Conservation (phyloP, 2,888 invertebrate species). For the Escarpia spicata region DNA sequence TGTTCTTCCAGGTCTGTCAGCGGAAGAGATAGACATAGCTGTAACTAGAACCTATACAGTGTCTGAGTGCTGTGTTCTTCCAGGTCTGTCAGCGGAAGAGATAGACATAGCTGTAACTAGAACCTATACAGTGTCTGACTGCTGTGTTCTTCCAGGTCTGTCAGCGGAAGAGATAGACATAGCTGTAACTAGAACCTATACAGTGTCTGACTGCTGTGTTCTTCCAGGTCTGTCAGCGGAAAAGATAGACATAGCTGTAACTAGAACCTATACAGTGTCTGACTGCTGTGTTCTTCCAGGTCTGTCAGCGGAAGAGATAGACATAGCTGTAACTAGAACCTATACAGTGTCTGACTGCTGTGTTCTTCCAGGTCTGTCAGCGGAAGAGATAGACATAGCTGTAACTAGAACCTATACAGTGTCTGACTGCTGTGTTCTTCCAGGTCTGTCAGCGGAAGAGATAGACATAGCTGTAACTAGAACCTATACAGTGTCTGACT, state of each 20-base stretch:
- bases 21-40: constrained; percentile 55
- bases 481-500: no score
- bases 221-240: no score
- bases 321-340: constrained; percentile 50
- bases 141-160: constrained; percentile 44
- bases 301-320: constrained; percentile 55
- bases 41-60: no score
- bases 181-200: constrained; percentile 51
- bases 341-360: no score
- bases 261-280: neutral
- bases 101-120: no score
- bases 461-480: constrained; percentile 52
- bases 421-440: neutral
- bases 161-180: constrained; percentile 55
- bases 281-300: constrained; percentile 39
- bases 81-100: no score
- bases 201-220: no score
- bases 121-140: neutral
- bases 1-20: constrained; percentile 49
- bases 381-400: no score
- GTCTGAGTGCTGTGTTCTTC: no score
- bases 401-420: neutral
- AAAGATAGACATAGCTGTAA: no score
- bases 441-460: constrained; percentile 56
- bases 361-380: no score